Evolutionary conservation across 2,113 vertebrate species (phyloP).

Genomic region (Actinemys pallida): DNA sequence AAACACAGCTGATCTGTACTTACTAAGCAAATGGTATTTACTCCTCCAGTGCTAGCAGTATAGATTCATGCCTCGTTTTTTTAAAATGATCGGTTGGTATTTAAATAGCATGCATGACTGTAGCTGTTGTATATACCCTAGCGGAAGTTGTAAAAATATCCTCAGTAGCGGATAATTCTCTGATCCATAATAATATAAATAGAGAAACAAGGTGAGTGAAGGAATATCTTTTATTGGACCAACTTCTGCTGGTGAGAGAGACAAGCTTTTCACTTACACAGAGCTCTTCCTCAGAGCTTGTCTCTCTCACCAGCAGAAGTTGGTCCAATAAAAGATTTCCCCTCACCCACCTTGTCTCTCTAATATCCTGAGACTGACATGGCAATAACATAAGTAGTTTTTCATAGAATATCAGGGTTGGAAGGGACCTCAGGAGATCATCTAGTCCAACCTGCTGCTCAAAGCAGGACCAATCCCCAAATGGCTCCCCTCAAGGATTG

Average conservation of each 20-base stretch:
- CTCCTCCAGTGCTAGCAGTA: constrained; percentile 29
- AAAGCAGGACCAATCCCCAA: no score
- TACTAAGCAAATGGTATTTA: constrained; percentile 55
- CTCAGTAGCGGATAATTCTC: not conserved
- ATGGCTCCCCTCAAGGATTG: no score
- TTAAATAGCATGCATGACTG: constrained; percentile 58
- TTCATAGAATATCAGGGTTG: not conserved
- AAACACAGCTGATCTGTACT: constrained; percentile 45
- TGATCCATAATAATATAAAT: not conserved
- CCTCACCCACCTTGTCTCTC: not conserved
- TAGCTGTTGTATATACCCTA: not conserved
- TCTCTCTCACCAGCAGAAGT: not conserved
- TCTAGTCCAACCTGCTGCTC: no score
- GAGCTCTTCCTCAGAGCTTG: not conserved
- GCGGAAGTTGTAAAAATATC: not conserved
- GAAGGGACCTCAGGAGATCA: no score
- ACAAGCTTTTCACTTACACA: not conserved
- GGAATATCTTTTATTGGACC: not conserved
- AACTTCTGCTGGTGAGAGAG: not conserved
- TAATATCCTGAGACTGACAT: not conserved
- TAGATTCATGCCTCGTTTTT: constrained; percentile 32
- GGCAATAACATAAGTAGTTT: not conserved
- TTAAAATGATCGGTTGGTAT: constrained; percentile 50
- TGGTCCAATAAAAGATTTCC: not conserved
- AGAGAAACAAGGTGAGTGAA: not conserved